Evolutionary conservation across 2,113 vertebrate species (phyloP).

Genomic region (Phrynosoma blainvillii): DNA sequence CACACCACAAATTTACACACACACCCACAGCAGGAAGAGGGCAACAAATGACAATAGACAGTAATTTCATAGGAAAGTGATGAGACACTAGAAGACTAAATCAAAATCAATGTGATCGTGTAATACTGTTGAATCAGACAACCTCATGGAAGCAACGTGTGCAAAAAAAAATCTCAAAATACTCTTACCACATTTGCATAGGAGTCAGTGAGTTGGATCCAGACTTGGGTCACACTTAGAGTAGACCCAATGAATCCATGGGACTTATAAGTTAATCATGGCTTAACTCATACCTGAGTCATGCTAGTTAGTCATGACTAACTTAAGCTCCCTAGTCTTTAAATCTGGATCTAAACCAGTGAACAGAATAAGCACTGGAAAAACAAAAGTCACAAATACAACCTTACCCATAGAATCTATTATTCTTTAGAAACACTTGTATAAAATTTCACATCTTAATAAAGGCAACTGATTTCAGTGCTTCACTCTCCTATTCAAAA

Average conservation of each 20-base stretch:
- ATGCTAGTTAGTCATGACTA: not conserved
- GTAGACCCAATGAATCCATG: not conserved
- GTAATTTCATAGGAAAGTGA: not conserved
- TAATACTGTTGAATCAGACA: not conserved
- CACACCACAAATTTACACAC: not conserved
- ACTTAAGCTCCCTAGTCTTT: not conserved
- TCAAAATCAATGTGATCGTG: not conserved
- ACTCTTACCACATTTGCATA: not conserved
- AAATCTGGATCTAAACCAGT: not conserved
- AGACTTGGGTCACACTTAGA: not conserved
- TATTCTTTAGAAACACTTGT: not conserved
- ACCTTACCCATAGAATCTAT: not conserved
- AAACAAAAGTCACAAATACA: constrained; percentile 16
- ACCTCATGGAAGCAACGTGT: not conserved
- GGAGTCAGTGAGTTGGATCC: not conserved
- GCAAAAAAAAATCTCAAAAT: not conserved
- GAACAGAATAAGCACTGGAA: not conserved
- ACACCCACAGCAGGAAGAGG: not conserved
- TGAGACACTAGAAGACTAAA: not conserved
- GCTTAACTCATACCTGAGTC: no score
- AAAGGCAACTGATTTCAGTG: constrained; percentile 14
- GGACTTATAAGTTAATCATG: not conserved
- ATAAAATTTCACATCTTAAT: constrained; percentile 23
- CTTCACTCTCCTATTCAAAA: constrained; percentile 19
- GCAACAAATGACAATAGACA: not conserved